Evolutionary conservation across 2,113 vertebrate genomes (phyloP), one percentile per base, ranked within the genome.

Genomic region (Paraplagusia blochii): DNA sequence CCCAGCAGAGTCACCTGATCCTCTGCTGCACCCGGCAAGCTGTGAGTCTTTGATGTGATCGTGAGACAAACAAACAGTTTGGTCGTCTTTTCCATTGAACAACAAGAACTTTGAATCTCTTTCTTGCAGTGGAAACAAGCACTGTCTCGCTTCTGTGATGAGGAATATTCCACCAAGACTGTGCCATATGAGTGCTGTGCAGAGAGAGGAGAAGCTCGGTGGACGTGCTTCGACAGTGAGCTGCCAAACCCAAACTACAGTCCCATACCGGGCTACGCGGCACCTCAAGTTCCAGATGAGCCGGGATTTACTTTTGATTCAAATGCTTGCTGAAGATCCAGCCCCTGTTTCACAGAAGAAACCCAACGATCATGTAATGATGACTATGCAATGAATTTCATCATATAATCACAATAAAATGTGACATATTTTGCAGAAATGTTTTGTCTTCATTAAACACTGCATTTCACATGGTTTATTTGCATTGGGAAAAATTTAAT

Each of bases 21-120:
- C 76, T 94, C 22, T 85, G 87, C 61, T 95, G 93, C 9, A 36
- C 84, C 0, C 11, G 67, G 2, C 77, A 84, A 0, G 90, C 82
- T 57, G 93, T 95, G 83, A 91, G 87, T 82, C 12, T 40, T 34
- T 49, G 10, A 34, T 29, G 22, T 29, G 22, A 4, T 29, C 6
- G 22, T 29, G 22, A 4, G 22, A 6, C 22, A 29, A 29, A 2
- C 22, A 29, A 29, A 29, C 22, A 6, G 22, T 29, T 4, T 2
- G 22, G 22, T 2, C 6, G 22, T 2, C 22, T 29, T 29, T 29
- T 29, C 3, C 22, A 29, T 29, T 29, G 16, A 56, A 15, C 12
- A 40, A 15, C 36, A 53, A 16, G 14, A 3, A n/a, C n/a, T 17
- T n/a, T 29, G 5, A 4, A 6, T 0, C 64, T 49, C 44, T 16